Evolutionary conservation across 1,140 invertebrate species (phyloP).

Genomic region (Phortica variegata): DNA sequence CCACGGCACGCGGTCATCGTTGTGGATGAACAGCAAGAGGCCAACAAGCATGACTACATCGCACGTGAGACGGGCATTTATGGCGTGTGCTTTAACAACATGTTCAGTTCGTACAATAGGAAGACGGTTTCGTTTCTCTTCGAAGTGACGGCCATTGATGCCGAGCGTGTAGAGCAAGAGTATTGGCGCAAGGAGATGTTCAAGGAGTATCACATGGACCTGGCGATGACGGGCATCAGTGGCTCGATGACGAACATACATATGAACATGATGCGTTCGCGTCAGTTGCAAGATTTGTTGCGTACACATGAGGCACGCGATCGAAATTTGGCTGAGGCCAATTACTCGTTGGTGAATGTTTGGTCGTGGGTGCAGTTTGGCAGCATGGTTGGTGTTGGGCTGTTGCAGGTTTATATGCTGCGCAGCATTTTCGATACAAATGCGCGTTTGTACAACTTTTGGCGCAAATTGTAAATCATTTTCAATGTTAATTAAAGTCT

Average conservation of each 20-base stretch:
- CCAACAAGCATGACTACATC: slow-evolving; percentile 64
- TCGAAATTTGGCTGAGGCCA: slow-evolving; percentile 73
- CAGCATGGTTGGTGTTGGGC: slow-evolving; percentile 70
- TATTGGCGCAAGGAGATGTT: slow-evolving; percentile 59
- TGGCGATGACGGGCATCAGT: slow-evolving; percentile 62
- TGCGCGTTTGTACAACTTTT: slow-evolving; percentile 60
- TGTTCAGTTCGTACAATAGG: slow-evolving; percentile 71
- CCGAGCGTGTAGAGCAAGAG: slow-evolving; percentile 14
- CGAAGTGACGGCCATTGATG: slow-evolving; percentile 61
- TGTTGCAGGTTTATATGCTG: slow-evolving; percentile 67
- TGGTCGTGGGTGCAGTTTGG: slow-evolving; percentile 70
- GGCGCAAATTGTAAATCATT: no score
- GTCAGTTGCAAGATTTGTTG: slow-evolving; percentile 70
- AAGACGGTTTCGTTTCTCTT: slow-evolving; percentile 78
- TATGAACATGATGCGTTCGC: slow-evolving; percentile 63
- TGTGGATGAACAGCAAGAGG: slow-evolving; percentile 65
- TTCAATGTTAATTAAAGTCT: no score
- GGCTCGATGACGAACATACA: slow-evolving; percentile 62
- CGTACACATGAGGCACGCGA: slow-evolving; percentile 73
- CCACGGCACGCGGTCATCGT: slow-evolving; percentile 64
- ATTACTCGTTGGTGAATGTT: slow-evolving; percentile 68
- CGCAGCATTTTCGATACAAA: slow-evolving; percentile 68
- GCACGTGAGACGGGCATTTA: slow-evolving; percentile 66
- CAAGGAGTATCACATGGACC: slow-evolving; percentile 64
- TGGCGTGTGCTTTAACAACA: slow-evolving; percentile 80